Evolutionary conservation across 2,888 invertebrate genomes (phyloP), one percentile per base, ranked within the genome.

Genomic region (Cepaea hortensis): DNA sequence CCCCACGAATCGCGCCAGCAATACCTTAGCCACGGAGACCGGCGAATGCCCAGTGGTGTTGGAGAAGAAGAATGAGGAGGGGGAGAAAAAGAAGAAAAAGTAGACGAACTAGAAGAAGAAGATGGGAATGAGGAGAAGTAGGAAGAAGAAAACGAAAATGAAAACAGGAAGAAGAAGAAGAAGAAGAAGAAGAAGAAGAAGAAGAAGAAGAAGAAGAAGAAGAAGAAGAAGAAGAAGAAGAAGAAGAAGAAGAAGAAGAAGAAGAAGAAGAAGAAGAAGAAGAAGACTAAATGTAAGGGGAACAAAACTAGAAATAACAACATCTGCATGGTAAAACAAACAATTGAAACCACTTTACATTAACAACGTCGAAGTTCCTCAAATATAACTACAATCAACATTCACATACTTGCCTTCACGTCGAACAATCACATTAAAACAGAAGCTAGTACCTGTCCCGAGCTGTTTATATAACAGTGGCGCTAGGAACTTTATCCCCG

Each of bases 101-200:
- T n/a, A 6, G 76, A 76, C n/a, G 76, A 76, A 6, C 6, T n/a
- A n/a, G 35, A 76, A n/a, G 76, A 76, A n/a, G 35, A 76, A n/a
- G 23, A 76, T 76, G 23, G 6, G 55, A 55, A 15, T 15, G 76
- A 23, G 11, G 76, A 23, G 18, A 23, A 76, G 6, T 13, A 76
- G 6, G 76, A 76, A n/a, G 9, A 3, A 6, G 76, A 76, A 18
- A 15, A 76, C 15, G 76, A 76, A 23, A 68, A 15, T 15, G n/a
- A 68, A 5, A 73, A 23, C 20, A 6, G 35, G 23, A 73, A 6
- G 6, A 23, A 73, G 13, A 73, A 7, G 35, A 7, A 73, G 13
- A 11, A 23, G 13, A 6, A n/a, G 13, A 23, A 23, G 23, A 73
- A 23, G 13, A 5, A 13, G 35, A 35, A 13, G 18, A 18, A 68